Evolutionary conservation across 92 coral and sea anemone genomes (phyloP).

Genomic region (Epizoanthus ramosus): DNA sequence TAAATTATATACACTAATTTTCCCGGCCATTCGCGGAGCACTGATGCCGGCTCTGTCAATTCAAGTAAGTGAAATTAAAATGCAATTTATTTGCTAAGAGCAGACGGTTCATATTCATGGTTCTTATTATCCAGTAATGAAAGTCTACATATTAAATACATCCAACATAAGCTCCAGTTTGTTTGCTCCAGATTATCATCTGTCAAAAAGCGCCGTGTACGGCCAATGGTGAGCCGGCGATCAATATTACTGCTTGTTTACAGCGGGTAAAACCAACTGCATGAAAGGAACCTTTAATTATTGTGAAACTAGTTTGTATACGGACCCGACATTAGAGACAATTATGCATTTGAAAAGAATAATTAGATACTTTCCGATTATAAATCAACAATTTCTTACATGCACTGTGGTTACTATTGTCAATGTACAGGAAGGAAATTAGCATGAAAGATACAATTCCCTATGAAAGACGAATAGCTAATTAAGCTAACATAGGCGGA

Average conservation of each 20-base stretch:
- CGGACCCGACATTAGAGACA: neutral
- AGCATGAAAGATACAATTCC: no score
- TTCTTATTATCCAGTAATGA: neutral
- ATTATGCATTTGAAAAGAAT: neutral
- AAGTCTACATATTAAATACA: neutral
- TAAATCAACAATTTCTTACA: neutral
- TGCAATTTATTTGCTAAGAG: neutral
- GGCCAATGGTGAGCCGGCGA: neutral
- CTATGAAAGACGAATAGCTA: no score
- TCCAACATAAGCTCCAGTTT: neutral
- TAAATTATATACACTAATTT: neutral
- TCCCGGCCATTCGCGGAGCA: neutral
- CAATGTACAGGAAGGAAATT: no score
- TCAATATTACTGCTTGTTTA: neutral
- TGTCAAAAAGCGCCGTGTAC: neutral
- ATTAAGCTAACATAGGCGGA: no score
- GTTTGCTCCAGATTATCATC: slow-evolving; percentile 16
- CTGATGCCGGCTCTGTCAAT: no score
- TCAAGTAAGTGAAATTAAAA: neutral
- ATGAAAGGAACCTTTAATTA: neutral
- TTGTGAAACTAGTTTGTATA: neutral
- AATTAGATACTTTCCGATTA: neutral
- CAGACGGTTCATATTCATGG: neutral
- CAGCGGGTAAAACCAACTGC: neutral
- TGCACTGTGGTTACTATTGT: neutral